Evolutionary conservation across 2,113 vertebrate species (phyloP), one percentile per base, ranked within the genome.

Genomic region (Apus apus): DNA sequence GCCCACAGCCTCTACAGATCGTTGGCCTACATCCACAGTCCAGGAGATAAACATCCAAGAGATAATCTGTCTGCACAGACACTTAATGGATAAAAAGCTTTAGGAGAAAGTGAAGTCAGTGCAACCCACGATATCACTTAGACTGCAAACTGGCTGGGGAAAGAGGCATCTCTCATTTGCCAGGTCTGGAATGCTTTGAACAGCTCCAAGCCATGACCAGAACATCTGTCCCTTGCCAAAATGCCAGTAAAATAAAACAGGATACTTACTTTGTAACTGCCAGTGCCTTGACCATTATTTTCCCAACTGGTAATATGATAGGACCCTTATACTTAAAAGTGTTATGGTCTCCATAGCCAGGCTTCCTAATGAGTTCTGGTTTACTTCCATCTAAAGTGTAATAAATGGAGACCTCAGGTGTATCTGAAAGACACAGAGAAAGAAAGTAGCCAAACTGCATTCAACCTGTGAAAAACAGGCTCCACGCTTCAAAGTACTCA

Each of bases 351-450:
- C 97, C 92, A 67, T 85, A 88, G 40, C 96, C 94, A 36, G 84
- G 77, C 93, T 95, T 98, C 95, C 97, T 98, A 61, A 79, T 19
- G 62, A 97, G 76, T 85, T 99, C 97, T 32, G 99, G 99, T 87
- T 98, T 99, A 65, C 98, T 99, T 74, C 99, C 99, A 92, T 99
- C 99, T 97, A 99, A 79, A 5, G 99, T 99, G 94, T 98, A 99
- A 97, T 98, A 99, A 96, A 99, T 98, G 34, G 74, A 96, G 56
- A 98, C 98, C 58, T 97, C 98, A 8, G 97, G 97, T 43, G 99
- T 98, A 81, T 99, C 99, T 99, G 97, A 94, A 98, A 96, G 76
- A 92, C 30, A 91, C 25, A 75, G 89, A 95, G 45, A 93, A 80
- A 87, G 46, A n/a, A 83, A 75, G 73, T 64, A 72, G 30, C 43